These are phyloP conservation scores for Potamarius usumacintae DNA, from an alignment of 2,113 vertebrate species.

Conservation along the genomic window DNA sequence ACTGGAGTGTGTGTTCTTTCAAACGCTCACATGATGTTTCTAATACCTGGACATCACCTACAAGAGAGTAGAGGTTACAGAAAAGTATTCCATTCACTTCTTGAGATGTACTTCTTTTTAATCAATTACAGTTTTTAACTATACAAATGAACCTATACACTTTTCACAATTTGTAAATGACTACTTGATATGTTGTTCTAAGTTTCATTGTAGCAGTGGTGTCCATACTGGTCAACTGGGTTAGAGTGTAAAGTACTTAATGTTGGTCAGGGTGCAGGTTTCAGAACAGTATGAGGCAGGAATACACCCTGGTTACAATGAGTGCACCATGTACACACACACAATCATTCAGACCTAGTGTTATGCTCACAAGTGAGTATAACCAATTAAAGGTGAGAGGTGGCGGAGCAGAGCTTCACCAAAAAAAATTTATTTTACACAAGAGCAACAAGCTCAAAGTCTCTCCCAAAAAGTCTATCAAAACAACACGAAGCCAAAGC, in stretches of 20 bases:
- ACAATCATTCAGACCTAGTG: too few relatives aligned
- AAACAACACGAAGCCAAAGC: too few relatives aligned
- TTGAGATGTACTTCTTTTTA: neutral
- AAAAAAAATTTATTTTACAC: too few relatives aligned
- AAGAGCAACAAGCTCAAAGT: too few relatives aligned
- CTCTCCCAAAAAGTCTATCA: too few relatives aligned
- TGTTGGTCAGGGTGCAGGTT: too few relatives aligned
- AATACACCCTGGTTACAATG: neutral
- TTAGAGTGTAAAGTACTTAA: neutral
- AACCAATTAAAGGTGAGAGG: too few relatives aligned
- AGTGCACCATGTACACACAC: too few relatives aligned
- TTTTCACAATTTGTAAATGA: neutral
- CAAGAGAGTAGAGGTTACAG: conserved; percentile 34
- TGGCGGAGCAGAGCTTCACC: too few relatives aligned
- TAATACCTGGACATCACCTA: conserved; percentile 75
- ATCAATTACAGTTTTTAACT: neutral
- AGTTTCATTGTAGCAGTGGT: neutral
- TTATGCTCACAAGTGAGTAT: too few relatives aligned
- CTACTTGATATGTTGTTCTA: neutral
- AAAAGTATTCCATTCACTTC: neutral
- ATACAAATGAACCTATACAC: neutral
- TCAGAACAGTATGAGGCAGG: too few relatives aligned
- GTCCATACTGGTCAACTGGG: neutral
- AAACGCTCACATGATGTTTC: conserved; percentile 84
- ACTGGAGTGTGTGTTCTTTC: conserved; percentile 62